Conservation (phyloP, 2,888 invertebrate species). For the Aleiodes leptofemur region DNA sequence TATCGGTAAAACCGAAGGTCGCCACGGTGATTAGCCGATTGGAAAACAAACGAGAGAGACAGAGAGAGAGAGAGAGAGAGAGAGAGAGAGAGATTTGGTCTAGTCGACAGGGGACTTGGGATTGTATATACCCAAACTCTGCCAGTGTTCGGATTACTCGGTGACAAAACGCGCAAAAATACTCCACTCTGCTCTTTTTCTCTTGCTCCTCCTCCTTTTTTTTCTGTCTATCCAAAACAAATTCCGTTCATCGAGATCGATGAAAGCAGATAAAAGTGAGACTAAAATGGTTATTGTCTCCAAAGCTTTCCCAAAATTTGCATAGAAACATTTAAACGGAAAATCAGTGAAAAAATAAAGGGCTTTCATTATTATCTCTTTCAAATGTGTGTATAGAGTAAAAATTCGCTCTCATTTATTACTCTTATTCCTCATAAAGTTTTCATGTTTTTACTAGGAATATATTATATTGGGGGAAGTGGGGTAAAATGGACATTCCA, state of each 20-base stretch:
- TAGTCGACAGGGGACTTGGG: not conserved
- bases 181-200: not conserved
- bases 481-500: too few species aligned
- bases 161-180: constrained; percentile 7
- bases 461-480: too few species aligned
- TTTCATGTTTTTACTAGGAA: too few species aligned
- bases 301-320: too few species aligned
- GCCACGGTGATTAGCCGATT: constrained; percentile 59
- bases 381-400: too few species aligned
- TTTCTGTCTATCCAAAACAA: constrained; percentile 52
- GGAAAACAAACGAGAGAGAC: constrained; percentile 48
- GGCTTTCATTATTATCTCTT: too few species aligned
- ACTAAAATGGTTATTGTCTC: too few species aligned
- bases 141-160: not conserved
- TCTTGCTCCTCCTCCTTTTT: constrained; percentile 24
- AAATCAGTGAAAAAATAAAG: too few species aligned
- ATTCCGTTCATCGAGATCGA: constrained; percentile 32
- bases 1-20: constrained; percentile 56
- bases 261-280: too few species aligned
- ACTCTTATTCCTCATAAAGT: too few species aligned
- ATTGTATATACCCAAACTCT: not conserved
- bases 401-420: too few species aligned
- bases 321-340: too few species aligned
- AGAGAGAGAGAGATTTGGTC: not conserved
- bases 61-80: not conserved